Evolutionary conservation across 2,113 vertebrate species (phyloP).

Genomic region (Daphoenositta chrysoptera): DNA sequence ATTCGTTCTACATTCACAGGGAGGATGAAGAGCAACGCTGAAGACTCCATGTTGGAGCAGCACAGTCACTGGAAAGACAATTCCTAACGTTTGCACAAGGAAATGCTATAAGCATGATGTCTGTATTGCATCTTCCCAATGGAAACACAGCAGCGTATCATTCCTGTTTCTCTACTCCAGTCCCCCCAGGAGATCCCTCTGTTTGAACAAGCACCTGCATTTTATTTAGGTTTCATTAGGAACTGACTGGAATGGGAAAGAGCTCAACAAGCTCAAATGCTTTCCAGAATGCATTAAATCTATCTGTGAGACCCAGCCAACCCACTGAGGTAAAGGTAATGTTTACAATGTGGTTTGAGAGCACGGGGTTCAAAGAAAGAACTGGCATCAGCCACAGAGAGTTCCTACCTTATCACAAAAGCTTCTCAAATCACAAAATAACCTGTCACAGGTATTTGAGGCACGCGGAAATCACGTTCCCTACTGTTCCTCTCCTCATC

Average conservation of each 20-base stretch:
- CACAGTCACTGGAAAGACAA: neutral
- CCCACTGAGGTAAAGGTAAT: neutral
- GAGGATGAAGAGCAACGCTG: neutral
- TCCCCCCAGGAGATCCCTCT: neutral
- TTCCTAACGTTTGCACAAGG: neutral
- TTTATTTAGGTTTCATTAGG: neutral
- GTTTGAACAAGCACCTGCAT: conserved; percentile 21
- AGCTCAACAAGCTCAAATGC: neutral
- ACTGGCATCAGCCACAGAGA: neutral
- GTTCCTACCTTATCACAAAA: neutral
- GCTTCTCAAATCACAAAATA: neutral
- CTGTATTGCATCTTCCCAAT: neutral
- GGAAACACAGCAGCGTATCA: neutral
- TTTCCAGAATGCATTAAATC: conserved; percentile 38
- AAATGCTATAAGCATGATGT: neutral
- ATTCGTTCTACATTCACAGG: accelerated
- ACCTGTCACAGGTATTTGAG: neutral
- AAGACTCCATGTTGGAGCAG: neutral
- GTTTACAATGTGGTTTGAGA: neutral
- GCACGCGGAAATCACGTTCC: neutral
- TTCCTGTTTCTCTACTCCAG: neutral
- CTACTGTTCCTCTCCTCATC: neutral
- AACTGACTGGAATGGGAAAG: conserved; percentile 1
- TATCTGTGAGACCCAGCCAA: conserved; percentile 28
- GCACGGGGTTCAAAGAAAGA: neutral